A percentile compares a stretch with the other conserved stretches of the same genome.
Evolutionary conservation across 2,113 vertebrate species (phyloP).

Genomic region (Vireo altiloquus): DNA sequence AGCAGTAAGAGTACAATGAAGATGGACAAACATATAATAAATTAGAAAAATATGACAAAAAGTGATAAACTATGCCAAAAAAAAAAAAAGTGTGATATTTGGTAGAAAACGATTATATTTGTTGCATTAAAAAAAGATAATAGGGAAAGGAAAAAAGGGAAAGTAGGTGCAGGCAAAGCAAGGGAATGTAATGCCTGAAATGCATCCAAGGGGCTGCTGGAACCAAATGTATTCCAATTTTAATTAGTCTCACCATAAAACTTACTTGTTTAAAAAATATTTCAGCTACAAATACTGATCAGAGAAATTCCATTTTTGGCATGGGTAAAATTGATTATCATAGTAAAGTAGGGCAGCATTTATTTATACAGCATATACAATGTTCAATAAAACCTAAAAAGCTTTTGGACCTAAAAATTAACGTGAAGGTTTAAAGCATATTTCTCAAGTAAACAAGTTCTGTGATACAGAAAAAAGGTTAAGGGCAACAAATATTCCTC

Average conservation of each 20-base stretch:
- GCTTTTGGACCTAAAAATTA: not conserved
- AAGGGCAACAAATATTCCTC: not conserved
- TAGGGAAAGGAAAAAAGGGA: not conserved
- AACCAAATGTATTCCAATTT: slow-evolving; percentile 10
- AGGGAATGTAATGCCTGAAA: not conserved
- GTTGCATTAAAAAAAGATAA: not conserved
- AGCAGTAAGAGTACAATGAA: not conserved
- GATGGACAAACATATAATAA: not conserved
- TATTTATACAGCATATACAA: not conserved
- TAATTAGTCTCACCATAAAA: slow-evolving; percentile 20
- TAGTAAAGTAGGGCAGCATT: not conserved
- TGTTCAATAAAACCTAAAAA: not conserved
- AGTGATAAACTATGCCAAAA: not conserved
- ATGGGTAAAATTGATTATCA: not conserved
- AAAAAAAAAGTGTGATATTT: not conserved
- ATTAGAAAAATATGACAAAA: not conserved
- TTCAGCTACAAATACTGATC: not conserved
- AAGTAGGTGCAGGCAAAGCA: not conserved
- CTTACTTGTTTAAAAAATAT: not conserved
- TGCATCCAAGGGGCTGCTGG: not conserved
- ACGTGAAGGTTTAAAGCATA: not conserved
- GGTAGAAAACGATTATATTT: not conserved
- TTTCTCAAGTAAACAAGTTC: not conserved
- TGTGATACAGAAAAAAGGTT: not conserved
- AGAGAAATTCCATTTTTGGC: not conserved